phyloP scores from a whole-genome alignment of 1,140 invertebrate species.

The Drosophila seguyi region DNA sequence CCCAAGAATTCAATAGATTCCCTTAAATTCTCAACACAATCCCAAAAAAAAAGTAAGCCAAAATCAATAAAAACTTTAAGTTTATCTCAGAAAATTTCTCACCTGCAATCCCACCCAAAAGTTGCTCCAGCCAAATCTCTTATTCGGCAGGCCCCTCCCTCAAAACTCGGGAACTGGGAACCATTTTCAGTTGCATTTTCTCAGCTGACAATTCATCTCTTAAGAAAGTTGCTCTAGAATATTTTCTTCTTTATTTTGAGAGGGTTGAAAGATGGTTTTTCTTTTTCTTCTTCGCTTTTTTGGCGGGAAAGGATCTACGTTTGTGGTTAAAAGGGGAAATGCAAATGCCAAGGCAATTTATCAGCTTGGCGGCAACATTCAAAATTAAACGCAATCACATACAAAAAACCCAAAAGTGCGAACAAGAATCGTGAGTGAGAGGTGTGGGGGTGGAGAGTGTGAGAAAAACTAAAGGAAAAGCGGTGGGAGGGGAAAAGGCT shows the following conservation, averaged over 20 bases:
- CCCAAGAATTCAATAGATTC: background rate
- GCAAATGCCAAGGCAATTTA: conserved; percentile 68
- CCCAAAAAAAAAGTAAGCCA: conserved; percentile 15
- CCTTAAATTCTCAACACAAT: background rate
- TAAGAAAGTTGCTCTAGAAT: conserved; percentile 36
- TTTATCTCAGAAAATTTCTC: conserved; percentile 7
- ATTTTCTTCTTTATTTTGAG: conserved; percentile 17
- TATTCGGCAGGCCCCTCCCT: background rate
- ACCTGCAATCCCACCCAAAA: conserved; percentile 27
- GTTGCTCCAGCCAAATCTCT: conserved; percentile 2
- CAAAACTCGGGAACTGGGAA: background rate
- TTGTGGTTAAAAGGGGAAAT: conserved; percentile 44
- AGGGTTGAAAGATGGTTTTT: conserved; percentile 6
- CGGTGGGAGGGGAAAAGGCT: conserved; percentile 6
- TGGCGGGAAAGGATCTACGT: background rate
- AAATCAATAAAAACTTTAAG: conserved; percentile 37
- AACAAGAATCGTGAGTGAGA: conserved; percentile 33
- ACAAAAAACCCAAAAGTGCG: conserved; percentile 47
- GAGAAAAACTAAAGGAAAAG: conserved; percentile 25
- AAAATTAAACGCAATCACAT: conserved; percentile 74
- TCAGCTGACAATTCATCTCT: conserved; percentile 53
- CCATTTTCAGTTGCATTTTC: conserved; percentile 43
- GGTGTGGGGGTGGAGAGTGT: too few relatives aligned
- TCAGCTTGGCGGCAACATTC: conserved; percentile 61
- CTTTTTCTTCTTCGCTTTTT: conserved; percentile 3